Conservation (phyloP, 2,113 vertebrate genomes). For the Jacana jacana region DNA sequence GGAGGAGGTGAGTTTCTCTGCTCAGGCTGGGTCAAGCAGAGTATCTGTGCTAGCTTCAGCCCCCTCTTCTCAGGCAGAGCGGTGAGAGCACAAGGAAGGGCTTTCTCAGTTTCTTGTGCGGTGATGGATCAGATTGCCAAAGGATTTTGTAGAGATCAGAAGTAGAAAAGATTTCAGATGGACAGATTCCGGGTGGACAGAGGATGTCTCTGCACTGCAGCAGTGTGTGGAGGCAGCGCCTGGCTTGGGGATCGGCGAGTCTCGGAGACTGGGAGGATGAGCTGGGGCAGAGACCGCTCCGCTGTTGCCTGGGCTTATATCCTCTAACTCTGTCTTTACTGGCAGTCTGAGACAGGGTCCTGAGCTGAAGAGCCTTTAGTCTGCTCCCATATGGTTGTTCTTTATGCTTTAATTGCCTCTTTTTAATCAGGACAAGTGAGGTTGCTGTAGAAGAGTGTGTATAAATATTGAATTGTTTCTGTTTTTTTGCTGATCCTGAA, state of each 20-base stretch:
- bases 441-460: background rate
- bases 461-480: background rate
- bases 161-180: background rate
- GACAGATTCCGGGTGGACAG: background rate
- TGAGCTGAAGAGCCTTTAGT: background rate
- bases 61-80: background rate
- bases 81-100: background rate
- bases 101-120: background rate
- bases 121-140: background rate
- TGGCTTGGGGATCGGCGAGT: rapidly evolving
- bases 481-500: background rate
- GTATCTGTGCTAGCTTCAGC: background rate
- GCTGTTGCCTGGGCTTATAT: background rate
- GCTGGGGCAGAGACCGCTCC: background rate
- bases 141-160: background rate
- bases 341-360: background rate
- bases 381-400: background rate
- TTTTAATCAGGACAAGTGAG: background rate
- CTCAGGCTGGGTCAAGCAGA: background rate
- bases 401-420: background rate
- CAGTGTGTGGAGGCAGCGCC: background rate
- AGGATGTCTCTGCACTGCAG: background rate
- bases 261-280: background rate
- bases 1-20: background rate
- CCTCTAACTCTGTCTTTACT: background rate